Evolutionary conservation across 2,888 invertebrate genomes (phyloP).

Genomic region (Thymelicus acteon): DNA sequence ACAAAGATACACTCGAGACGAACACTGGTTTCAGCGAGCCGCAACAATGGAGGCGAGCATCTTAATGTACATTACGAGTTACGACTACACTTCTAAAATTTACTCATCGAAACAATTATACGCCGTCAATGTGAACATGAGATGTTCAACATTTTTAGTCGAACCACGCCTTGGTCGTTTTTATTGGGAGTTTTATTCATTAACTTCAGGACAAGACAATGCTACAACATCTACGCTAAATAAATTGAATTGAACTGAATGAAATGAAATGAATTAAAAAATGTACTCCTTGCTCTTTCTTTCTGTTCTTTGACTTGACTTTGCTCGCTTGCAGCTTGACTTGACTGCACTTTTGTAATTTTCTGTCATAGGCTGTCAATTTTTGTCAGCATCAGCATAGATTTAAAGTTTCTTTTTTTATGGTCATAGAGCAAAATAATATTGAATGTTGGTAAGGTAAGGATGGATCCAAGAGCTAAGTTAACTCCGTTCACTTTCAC

Average conservation of each 20-base stretch:
- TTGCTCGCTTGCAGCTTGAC: no score
- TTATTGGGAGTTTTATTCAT: constrained; percentile 24
- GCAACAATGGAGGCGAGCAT: constrained; percentile 31
- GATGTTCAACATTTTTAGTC: constrained; percentile 16
- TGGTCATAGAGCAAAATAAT: no score
- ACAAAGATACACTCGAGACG: constrained; percentile 7
- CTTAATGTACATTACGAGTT: constrained; percentile 13
- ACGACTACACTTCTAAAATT: constrained; percentile 6
- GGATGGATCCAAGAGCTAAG: no score
- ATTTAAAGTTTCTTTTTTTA: not conserved
- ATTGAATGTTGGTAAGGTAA: no score
- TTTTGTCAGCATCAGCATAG: constrained; percentile 6
- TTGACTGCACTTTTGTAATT: no score
- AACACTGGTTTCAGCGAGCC: constrained; percentile 17
- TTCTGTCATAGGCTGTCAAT: not conserved
- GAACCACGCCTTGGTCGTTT: constrained; percentile 27
- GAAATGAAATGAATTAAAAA: not conserved
- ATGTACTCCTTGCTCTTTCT: constrained; percentile 16
- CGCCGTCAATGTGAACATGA: constrained; percentile 9
- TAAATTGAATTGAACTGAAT: constrained; percentile 15
- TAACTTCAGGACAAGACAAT: constrained; percentile 17
- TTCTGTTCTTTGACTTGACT: not conserved
- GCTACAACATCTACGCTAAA: constrained; percentile 5
- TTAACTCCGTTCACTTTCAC: no score
- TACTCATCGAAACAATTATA: constrained; percentile 7